These are phyloP conservation scores for Struthio camelus DNA, from an alignment of 2,113 vertebrate species.

Conservation along the genomic window DNA sequence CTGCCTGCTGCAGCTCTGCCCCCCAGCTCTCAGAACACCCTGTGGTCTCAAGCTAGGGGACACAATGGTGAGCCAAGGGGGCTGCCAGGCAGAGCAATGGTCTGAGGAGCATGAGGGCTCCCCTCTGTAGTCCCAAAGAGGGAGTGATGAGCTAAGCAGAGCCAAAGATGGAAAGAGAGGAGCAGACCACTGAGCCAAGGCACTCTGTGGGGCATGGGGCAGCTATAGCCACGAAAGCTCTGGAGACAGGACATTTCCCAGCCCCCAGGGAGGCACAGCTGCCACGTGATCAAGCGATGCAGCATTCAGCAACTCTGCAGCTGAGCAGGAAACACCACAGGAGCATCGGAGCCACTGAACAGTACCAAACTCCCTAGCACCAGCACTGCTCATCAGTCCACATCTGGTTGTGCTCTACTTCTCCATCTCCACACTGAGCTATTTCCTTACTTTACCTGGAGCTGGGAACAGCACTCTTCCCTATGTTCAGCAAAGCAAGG, in stretches of 20 bases:
- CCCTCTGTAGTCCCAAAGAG: too few relatives aligned
- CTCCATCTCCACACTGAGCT: too few relatives aligned
- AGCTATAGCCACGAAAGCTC: neutral
- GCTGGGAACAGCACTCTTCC: neutral
- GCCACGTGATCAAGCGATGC: fast-evolving
- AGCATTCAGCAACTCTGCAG: fast-evolving
- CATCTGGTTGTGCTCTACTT: too few relatives aligned
- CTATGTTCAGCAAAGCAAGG: fast-evolving
- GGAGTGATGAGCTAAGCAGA: neutral
- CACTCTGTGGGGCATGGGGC: neutral
- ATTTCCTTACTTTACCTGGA: neutral
- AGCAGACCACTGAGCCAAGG: neutral
- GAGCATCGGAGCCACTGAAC: neutral
- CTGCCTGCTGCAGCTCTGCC: neutral
- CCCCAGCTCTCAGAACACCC: neutral
- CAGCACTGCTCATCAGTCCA: neutral
- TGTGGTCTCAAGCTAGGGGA: neutral
- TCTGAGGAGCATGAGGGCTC: neutral
- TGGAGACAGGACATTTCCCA: neutral
- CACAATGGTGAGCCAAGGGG: neutral
- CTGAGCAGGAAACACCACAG: neutral
- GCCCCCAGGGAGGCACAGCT: neutral
- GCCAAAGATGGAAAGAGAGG: neutral
- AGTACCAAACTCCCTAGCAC: fast-evolving
- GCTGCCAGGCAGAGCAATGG: neutral